Evolutionary conservation across 2,113 vertebrate genomes (phyloP).

Genomic region (Boulengeromyrus knoepffleri): DNA sequence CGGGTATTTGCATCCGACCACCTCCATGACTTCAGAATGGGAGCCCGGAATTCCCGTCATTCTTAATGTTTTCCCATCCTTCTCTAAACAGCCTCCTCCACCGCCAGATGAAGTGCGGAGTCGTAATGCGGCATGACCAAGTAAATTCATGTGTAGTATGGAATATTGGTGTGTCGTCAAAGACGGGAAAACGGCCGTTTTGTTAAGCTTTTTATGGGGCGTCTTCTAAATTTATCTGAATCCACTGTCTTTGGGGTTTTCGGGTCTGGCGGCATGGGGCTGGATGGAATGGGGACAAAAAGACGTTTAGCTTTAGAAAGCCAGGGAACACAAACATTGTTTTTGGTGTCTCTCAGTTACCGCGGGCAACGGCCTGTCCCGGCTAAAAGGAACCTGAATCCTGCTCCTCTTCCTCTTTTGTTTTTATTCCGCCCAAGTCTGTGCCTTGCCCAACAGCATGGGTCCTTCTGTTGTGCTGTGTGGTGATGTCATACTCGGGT

Average conservation of each 20-base stretch:
- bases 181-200: background rate
- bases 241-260: background rate
- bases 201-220: constrained; percentile 11
- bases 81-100: background rate
- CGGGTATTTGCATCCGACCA: background rate
- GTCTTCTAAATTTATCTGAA: background rate
- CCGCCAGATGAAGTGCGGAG: background rate
- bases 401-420: background rate
- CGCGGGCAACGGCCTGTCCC: background rate
- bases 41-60: constrained; percentile 10
- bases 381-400: background rate
- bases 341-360: constrained; percentile 5
- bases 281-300: background rate
- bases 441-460: constrained; percentile 4
- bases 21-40: background rate
- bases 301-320: constrained; percentile 3
- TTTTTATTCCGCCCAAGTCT: background rate
- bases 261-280: background rate
- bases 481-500: constrained; percentile 1
- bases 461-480: background rate
- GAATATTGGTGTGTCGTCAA: background rate
- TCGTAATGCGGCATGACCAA: background rate
- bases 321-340: constrained; percentile 14
- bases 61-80: background rate
- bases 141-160: background rate